Conservation (phyloP, 2,797 vertebrate species). For the Artibeus lituratus region DNA sequence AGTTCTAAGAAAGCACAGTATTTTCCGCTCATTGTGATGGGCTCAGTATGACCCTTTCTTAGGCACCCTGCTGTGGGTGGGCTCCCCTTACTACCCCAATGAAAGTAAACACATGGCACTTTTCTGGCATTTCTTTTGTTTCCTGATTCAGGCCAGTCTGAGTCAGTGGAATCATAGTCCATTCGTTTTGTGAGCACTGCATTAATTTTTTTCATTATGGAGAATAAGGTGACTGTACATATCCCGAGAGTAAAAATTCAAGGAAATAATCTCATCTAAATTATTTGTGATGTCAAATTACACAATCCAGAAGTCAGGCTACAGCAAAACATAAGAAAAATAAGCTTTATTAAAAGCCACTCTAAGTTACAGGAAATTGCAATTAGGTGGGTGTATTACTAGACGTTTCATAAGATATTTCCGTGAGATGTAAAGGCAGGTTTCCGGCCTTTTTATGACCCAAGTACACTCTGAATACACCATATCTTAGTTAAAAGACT, state of each 20-base stretch:
- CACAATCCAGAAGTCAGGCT: conserved; percentile 58
- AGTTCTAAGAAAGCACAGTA: not conserved
- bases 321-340: conserved; percentile 61
- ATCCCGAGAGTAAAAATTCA: conserved; percentile 64
- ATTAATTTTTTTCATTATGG: conserved; percentile 60
- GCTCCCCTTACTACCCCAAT: not conserved
- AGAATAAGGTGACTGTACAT: conserved; percentile 44
- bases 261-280: conserved; percentile 71
- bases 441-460: conserved; percentile 63
- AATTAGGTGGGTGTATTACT: conserved; percentile 58
- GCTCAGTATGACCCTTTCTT: not conserved
- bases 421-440: conserved; percentile 53
- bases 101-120: not conserved
- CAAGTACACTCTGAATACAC: conserved; percentile 1
- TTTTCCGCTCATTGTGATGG: not conserved
- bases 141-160: not conserved
- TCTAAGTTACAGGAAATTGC: conserved; percentile 73
- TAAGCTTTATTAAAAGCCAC: conserved; percentile 67
- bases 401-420: conserved; percentile 68
- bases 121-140: conserved; percentile 51
- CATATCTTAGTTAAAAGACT: conserved; percentile 59
- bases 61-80: not conserved
- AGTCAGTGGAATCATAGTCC: conserved; percentile 27
- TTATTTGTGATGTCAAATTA: conserved; percentile 69
- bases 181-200: conserved; percentile 50